phyloP scores from a whole-genome alignment of 23 tunicate genomes.

The Styela clava region DNA sequence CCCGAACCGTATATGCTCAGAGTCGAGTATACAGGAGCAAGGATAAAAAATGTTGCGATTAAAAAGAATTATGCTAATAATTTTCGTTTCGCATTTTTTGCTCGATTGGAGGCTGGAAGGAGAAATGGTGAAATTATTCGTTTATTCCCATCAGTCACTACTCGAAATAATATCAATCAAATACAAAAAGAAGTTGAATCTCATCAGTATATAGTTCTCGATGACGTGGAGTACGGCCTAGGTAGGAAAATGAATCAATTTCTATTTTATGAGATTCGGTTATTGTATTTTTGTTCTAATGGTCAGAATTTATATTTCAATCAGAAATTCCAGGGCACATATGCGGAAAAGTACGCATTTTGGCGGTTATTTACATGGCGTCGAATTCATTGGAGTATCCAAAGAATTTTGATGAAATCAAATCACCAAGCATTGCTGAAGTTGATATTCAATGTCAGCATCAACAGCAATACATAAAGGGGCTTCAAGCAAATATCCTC shows the following conservation, averaged over 20 bases:
- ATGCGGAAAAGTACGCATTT: constrained; percentile 7
- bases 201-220: neutral
- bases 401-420: neutral
- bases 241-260: neutral
- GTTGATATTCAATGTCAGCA: neutral
- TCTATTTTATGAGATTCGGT: too few species aligned
- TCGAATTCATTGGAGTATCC: neutral
- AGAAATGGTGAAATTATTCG: neutral
- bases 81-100: neutral
- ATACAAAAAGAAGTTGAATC: neutral
- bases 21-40: constrained; percentile 6
- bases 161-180: neutral
- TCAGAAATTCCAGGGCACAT: constrained; percentile 7
- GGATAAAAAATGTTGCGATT: neutral
- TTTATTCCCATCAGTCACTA: neutral
- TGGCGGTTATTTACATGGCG: neutral
- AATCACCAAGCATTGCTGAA: neutral
- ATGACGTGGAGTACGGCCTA: neutral
- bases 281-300: too few species aligned
- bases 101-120: neutral
- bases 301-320: too few species aligned
- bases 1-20: constrained; percentile 7
- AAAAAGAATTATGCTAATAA: neutral
- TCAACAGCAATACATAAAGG: neutral
- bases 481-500: too few species aligned